Evolutionary conservation across 2,113 vertebrate genomes (phyloP).

Genomic region (Pluvialis apricaria): DNA sequence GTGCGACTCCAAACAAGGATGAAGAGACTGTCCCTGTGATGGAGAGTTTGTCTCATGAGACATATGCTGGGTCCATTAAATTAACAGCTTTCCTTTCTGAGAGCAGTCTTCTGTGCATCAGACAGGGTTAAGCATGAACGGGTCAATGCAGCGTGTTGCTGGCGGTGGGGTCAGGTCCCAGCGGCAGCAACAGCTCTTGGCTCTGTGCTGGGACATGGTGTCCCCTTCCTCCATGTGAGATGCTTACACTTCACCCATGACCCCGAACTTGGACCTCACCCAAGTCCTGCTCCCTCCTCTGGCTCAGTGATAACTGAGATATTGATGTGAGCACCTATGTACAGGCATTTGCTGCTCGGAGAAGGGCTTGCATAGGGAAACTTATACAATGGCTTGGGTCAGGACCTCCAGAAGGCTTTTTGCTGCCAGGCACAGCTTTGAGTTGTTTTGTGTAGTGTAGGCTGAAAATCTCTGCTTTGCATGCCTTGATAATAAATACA

Average conservation of each 20-base stretch:
- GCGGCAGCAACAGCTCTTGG: background rate
- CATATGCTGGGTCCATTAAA: background rate
- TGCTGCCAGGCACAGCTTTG: slow-evolving; percentile 23
- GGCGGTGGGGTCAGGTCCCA: background rate
- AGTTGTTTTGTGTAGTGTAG: background rate
- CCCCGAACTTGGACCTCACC: background rate
- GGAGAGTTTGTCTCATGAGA: background rate
- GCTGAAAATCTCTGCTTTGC: background rate
- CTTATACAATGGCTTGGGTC: background rate
- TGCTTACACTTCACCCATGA: background rate
- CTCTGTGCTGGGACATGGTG: background rate
- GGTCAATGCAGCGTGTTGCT: background rate
- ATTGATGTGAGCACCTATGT: background rate
- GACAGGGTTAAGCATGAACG: fast-evolving
- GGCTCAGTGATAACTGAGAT: background rate
- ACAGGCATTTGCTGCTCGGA: background rate
- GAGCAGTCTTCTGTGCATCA: background rate
- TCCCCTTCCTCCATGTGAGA: background rate
- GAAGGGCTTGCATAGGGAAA: background rate
- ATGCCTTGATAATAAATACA: slow-evolving; percentile 4
- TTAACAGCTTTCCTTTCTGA: background rate
- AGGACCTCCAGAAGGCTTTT: background rate
- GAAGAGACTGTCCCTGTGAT: background rate
- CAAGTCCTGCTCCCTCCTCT: background rate
- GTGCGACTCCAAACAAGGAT: background rate